Percentiles rank a stretch among this genome's conserved stretches.
phyloP scores from a whole-genome alignment of 2,797 vertebrate genomes.

The Buceros bicornis region DNA sequence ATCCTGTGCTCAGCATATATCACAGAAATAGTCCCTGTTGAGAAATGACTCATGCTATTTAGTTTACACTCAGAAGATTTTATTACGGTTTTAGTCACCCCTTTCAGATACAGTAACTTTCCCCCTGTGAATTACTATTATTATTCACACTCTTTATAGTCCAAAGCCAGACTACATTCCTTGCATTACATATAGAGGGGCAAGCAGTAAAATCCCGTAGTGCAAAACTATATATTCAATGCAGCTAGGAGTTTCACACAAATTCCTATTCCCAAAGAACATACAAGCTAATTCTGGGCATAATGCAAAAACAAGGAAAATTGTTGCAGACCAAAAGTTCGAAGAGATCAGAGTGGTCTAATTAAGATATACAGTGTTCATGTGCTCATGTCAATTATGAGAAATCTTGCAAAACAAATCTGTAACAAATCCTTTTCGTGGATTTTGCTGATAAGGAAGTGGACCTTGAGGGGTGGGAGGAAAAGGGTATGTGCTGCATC shows the following conservation, averaged over 20 bases:
- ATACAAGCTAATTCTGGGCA: background rate
- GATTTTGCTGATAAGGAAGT: background rate
- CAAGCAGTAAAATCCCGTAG: background rate
- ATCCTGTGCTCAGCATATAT: accelerated
- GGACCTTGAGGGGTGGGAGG: background rate
- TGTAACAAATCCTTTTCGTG: background rate
- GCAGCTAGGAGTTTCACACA: background rate
- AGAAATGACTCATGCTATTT: background rate
- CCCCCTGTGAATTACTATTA: background rate
- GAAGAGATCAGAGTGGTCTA: background rate
- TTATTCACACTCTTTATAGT: background rate
- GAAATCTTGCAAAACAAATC: background rate
- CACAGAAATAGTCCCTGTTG: background rate
- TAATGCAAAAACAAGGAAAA: background rate
- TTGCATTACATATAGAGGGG: background rate
- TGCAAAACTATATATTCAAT: background rate
- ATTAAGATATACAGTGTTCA: background rate
- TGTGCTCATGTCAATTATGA: background rate
- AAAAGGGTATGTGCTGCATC: background rate
- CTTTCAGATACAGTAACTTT: background rate
- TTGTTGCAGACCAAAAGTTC: background rate
- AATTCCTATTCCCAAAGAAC: background rate
- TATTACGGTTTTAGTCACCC: background rate
- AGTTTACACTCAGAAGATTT: background rate
- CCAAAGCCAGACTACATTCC: background rate